phyloP scores from a whole-genome alignment of 2,113 vertebrate genomes.

The Periophthalmus modestus region DNA sequence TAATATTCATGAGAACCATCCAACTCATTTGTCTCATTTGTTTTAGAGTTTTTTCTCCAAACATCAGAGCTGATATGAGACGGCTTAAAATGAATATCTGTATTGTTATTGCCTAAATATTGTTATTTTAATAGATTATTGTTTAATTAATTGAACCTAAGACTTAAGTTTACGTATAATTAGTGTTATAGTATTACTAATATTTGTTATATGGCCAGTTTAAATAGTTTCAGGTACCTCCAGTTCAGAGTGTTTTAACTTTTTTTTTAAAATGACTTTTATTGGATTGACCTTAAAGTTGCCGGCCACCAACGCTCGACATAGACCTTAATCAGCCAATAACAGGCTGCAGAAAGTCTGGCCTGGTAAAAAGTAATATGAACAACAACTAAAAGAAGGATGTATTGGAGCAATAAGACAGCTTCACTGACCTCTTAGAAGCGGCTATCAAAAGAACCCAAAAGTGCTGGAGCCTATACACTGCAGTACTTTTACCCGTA shows the following conservation, averaged over 20 bases:
- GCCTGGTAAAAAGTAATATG: not conserved
- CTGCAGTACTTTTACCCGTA: not conserved
- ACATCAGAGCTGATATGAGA: too few species aligned
- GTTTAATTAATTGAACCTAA: not conserved
- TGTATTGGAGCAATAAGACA: not conserved
- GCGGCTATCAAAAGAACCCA: not conserved
- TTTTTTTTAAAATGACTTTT: not conserved
- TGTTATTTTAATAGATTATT: too few species aligned
- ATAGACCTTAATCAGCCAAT: not conserved
- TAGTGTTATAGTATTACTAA: too few species aligned
- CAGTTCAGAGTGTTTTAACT: not conserved
- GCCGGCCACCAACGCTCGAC: not conserved
- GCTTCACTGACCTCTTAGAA: not conserved
- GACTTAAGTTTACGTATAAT: not conserved
- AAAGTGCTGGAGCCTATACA: slow-evolving; percentile 7
- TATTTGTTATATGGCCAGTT: not conserved
- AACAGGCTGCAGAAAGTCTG: slow-evolving; percentile 1
- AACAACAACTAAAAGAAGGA: not conserved
- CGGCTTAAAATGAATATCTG: too few species aligned
- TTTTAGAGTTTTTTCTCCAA: too few species aligned
- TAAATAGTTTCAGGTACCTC: not conserved
- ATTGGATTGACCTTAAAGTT: slow-evolving; percentile 3
- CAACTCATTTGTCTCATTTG: too few species aligned
- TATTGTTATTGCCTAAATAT: too few species aligned
- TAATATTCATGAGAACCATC: too few species aligned